Evolutionary conservation across 2,113 vertebrate genomes (phyloP).

Genomic region (Lipophrys pholis): DNA sequence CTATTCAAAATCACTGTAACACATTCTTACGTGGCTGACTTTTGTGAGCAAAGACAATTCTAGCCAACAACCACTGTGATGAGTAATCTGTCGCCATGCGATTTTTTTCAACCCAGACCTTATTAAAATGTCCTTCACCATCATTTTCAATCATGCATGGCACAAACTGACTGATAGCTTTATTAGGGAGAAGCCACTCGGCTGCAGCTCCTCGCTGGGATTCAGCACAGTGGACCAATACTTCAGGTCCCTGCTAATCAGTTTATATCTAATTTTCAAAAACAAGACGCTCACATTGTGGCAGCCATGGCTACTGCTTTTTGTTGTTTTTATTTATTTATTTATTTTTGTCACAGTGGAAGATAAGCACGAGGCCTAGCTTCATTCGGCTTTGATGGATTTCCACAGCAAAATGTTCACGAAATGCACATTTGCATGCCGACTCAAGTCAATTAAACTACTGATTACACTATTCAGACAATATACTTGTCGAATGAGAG

Average conservation of each 20-base stretch:
- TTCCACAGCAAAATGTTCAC: neutral
- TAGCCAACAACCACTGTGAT: neutral
- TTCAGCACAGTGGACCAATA: slow-evolving; percentile 25
- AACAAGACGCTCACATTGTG: slow-evolving; percentile 22
- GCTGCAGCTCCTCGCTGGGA: slow-evolving; percentile 28
- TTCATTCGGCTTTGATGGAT: slow-evolving; percentile 14
- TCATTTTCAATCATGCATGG: slow-evolving; percentile 35
- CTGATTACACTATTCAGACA: slow-evolving; percentile 9
- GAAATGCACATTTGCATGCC: neutral
- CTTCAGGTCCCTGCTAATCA: slow-evolving; percentile 19
- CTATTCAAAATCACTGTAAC: neutral
- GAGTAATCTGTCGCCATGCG: slow-evolving; percentile 12
- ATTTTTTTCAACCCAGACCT: slow-evolving; percentile 13
- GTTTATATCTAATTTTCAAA: slow-evolving; percentile 28
- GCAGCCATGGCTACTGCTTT: neutral
- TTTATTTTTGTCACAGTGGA: neutral
- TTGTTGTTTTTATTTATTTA: neutral
- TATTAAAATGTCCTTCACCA: slow-evolving; percentile 47
- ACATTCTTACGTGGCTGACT: neutral
- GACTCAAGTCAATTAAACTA: neutral
- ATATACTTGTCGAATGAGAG: neutral
- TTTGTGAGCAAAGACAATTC: slow-evolving; percentile 7
- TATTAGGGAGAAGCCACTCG: slow-evolving; percentile 23
- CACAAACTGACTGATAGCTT: slow-evolving; percentile 24
- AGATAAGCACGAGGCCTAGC: slow-evolving; percentile 5